A percentile compares a stretch with the other conserved stretches of the same genome.
Conservation (phyloP, 2,113 vertebrate genomes). For the Pogonocichla stellata region DNA sequence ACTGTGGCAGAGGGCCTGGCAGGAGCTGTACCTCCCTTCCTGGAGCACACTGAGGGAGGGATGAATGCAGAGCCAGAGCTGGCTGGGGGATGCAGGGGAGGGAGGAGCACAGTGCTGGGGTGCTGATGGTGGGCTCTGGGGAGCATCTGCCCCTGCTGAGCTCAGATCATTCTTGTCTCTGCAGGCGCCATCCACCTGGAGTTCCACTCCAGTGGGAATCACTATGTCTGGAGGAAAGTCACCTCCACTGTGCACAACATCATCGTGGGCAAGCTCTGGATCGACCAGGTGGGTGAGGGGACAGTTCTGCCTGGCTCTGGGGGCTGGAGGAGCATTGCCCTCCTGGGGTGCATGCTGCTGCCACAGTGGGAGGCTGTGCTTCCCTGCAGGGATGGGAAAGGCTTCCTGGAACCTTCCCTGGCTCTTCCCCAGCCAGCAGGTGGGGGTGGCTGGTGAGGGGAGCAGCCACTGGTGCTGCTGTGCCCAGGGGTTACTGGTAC, state of each 20-base stretch:
- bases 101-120: neutral
- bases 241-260: slow-evolving; percentile 99
- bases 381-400: neutral
- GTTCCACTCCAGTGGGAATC: slow-evolving; percentile 91
- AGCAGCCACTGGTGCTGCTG: neutral
- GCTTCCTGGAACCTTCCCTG: neutral
- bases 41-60: neutral
- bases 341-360: fast-evolving
- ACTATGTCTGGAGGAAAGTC: slow-evolving; percentile 97
- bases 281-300: slow-evolving; percentile 87
- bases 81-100: neutral
- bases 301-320: neutral
- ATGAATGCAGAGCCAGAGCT: neutral
- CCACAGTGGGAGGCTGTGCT: fast-evolving
- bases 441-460: neutral
- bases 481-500: neutral
- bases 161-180: neutral
- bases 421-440: neutral
- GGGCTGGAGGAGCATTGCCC: neutral
- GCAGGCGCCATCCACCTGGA: slow-evolving; percentile 94
- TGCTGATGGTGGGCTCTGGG: neutral
- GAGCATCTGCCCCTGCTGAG: neutral
- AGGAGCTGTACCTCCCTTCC: neutral
- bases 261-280: slow-evolving; percentile 98
- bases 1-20: neutral